Evolutionary conservation across 2,888 invertebrate genomes (phyloP), one percentile per base, ranked within the genome.

Genomic region (Willowsia nigromaculata): DNA sequence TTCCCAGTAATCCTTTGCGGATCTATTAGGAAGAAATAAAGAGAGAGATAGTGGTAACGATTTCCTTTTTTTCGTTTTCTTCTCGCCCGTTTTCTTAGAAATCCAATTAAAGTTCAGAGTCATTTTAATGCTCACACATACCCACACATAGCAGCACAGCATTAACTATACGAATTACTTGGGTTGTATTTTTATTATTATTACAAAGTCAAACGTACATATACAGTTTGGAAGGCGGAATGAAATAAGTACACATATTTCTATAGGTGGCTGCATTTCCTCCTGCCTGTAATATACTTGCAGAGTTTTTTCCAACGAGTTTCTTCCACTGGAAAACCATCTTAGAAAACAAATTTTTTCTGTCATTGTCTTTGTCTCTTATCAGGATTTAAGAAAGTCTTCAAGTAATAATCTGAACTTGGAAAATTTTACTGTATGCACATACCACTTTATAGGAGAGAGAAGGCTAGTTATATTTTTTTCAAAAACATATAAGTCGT

Each of bases 41-140:
- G 80, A 83, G 71, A 30, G 68, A 65, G 47, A 83, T 82, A 47
- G 83, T 68, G 83, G 71, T 50, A 71, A 83, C 50, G 65, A 47
- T 82, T 47, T 71, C 18, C 78, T 68, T 56, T 65, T 65, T 22
- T 43, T 13, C 13, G 6, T 47, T 43, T 47, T 43, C 22, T 25
- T 43, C 22, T 71, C 18, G 37, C 68, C 11, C 40, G 33, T 56
- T 81, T 62, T 25, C 37, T 27, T 71, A 37, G 83, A 71, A 83
- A 83, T 83, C 83, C 83, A 83, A 83, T 83, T 83, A 83, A 83
- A 65, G 53, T 71, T 53, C 71, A 71, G 68, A 43, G 68, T 50
- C 83, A 68, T 68, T 68, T 83, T 68, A 83, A 83, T 83, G 83
- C 50, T 40, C 68, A 68, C 68, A 68, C 71, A 71, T 71, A 71